Evolutionary conservation across 92 coral and sea anemone genomes (phyloP), one percentile per base, ranked within the genome.

Genomic region (Epizoanthus illoricatus): DNA sequence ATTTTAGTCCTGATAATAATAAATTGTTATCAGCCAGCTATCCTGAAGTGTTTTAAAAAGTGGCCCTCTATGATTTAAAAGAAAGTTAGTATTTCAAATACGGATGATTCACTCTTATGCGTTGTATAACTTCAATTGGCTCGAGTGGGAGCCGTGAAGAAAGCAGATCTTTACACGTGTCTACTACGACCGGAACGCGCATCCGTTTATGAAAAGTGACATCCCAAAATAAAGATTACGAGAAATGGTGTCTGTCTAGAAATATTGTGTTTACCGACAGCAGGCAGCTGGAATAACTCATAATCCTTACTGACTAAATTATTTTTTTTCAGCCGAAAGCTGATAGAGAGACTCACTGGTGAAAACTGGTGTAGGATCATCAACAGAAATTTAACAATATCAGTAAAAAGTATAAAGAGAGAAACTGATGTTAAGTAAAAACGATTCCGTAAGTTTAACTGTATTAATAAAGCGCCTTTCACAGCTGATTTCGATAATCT

Each of bases 71-170:
- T 52, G 56, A 52, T 0, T 52, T 12, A 9, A 52, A 52, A 11
- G 10, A 1, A 52, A 52, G 52, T 52, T 11, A 39, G 19, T 39
- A 15, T 68, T 1, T 39, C n/a, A 19, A 67, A 67, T 16, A 40
- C 0, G 13, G 17, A 7, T 20, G 19, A 19, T 20, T 2, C 67
- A 63, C 7, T 24, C 3, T 18, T 33, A 5, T 76, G 71, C 7
- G 81, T 76, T 76, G 71, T 42, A 61, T 62, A 45, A 19, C 65
- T 62, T 11, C 71, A 59, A 70, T 78, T 78, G 82, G 71, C 28
- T 78, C 71, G 41, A 36, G 1, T 63, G 11, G 7, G 40, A 76
- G 49, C 20, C 56, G 18, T 42, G 41, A 63, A 40, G 39, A 9
- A n/a, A 72, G 42, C 58, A 8, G 21, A 23, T 75, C 16, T 36